phyloP scores from a whole-genome alignment of 2,888 invertebrate genomes.

The Caenorhabditis afra region DNA sequence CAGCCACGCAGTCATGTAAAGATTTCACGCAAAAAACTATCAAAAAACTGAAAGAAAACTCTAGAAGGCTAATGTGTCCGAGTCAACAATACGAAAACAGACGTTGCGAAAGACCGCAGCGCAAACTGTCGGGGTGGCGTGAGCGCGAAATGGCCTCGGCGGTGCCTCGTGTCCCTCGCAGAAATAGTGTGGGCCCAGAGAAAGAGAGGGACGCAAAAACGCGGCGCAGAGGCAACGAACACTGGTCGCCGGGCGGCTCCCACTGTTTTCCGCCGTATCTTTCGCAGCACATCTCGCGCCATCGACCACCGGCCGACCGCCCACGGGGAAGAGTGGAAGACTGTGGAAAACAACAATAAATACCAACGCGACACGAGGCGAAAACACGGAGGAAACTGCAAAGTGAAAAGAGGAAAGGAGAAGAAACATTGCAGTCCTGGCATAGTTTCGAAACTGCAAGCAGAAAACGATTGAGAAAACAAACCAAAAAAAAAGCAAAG shows the following conservation, averaged over 20 bases:
- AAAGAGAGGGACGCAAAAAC: constrained; percentile 24
- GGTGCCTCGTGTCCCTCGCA: constrained; percentile 33
- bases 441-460: neutral
- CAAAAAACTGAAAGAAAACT: neutral
- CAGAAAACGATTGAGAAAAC: neutral
- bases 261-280: constrained; percentile 39
- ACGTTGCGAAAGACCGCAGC: constrained; percentile 43
- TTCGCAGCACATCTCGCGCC: constrained; percentile 46
- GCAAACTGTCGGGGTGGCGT: constrained; percentile 39
- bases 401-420: neutral
- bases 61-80: constrained; percentile 26
- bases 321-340: constrained; percentile 16
- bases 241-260: constrained; percentile 42
- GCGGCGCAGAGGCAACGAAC: constrained; percentile 25
- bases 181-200: constrained; percentile 51
- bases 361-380: constrained; percentile 5
- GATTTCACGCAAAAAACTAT: constrained; percentile 3
- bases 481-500: neutral
- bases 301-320: constrained; percentile 26
- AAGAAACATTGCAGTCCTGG: neutral
- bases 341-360: constrained; percentile 34
- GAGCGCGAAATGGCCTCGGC: constrained; percentile 49
- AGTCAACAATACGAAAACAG: constrained; percentile 36
- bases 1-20: neutral
- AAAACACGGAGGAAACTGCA: constrained; percentile 11